Percentiles rank a stretch among this genome's conserved stretches.
Conservation (phyloP, 2,888 invertebrate genomes). For the Parnassius apollo region DNA sequence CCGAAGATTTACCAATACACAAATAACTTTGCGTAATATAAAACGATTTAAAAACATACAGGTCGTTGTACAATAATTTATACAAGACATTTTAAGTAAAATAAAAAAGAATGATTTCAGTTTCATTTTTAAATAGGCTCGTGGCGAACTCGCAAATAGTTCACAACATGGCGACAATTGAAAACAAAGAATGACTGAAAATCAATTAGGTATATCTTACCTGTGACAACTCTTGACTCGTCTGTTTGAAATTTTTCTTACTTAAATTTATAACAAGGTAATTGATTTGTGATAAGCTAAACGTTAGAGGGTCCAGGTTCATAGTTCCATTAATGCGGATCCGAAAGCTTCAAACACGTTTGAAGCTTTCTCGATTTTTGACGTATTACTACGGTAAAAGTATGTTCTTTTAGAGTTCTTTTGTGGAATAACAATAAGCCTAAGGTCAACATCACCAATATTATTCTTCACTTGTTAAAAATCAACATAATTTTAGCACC, state of each 20-base stretch:
- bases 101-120: background rate
- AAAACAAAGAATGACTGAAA: slow-evolving; percentile 60
- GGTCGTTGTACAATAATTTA: background rate
- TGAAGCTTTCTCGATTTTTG: slow-evolving; percentile 94
- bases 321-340: slow-evolving; percentile 96
- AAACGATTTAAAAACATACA: background rate
- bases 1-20: too few species aligned
- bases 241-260: slow-evolving; percentile 97
- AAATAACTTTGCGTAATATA: background rate
- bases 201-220: slow-evolving; percentile 81
- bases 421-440: slow-evolving; percentile 67
- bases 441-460: slow-evolving; percentile 78
- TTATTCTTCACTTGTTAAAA: slow-evolving; percentile 64
- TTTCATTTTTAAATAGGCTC: background rate
- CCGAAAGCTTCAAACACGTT: slow-evolving; percentile 97
- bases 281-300: slow-evolving; percentile 99
- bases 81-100: background rate
- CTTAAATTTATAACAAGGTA: slow-evolving; percentile 97
- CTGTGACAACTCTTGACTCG: slow-evolving; percentile 92
- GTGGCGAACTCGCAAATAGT: slow-evolving; percentile 35
- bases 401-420: slow-evolving; percentile 69
- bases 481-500: slow-evolving; percentile 57
- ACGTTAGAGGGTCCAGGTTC: slow-evolving; percentile 99
- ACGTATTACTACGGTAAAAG: slow-evolving; percentile 82
- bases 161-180: slow-evolving; percentile 74